Evolutionary conservation across 1,140 invertebrate genomes (phyloP).

Genomic region (Gonioctena quinquepunctata): DNA sequence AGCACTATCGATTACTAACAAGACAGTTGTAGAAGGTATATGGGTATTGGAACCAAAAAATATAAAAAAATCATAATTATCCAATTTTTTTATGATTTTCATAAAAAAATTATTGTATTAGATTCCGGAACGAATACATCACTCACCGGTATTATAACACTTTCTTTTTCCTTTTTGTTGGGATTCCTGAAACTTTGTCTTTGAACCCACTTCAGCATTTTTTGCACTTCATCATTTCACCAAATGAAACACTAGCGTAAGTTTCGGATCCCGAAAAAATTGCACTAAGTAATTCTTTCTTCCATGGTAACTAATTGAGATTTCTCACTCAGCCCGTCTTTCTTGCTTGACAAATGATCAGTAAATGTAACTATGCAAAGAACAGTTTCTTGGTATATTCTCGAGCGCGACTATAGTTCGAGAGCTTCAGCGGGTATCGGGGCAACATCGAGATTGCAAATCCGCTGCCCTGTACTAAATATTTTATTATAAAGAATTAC

Average conservation of each 20-base stretch:
- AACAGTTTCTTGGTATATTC: constrained; percentile 20
- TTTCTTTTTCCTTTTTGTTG: constrained; percentile 15
- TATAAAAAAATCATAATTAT: too few species aligned
- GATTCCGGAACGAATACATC: too few species aligned
- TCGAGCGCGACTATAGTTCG: constrained; percentile 9
- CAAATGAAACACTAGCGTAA: background rate
- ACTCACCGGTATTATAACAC: constrained; percentile 26
- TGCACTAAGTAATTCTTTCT: background rate
- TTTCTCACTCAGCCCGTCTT: constrained; percentile 9
- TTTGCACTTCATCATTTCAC: constrained; percentile 2
- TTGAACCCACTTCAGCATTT: constrained; percentile 45
- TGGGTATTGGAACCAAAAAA: too few species aligned
- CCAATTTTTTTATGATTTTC: too few species aligned
- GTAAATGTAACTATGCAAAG: constrained; percentile 28
- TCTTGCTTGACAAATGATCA: constrained; percentile 24
- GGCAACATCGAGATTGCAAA: background rate
- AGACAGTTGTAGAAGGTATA: too few species aligned
- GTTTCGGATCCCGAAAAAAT: background rate
- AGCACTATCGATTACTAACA: too few species aligned
- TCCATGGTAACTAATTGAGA: constrained; percentile 4
- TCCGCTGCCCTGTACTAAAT: too few species aligned
- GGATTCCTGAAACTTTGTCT: constrained; percentile 34
- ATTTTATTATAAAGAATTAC: too few species aligned
- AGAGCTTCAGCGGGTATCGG: background rate
- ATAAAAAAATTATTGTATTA: background rate